phyloP scores from a whole-genome alignment of 2,113 vertebrate genomes.

The Andinoacara biseriatus region DNA sequence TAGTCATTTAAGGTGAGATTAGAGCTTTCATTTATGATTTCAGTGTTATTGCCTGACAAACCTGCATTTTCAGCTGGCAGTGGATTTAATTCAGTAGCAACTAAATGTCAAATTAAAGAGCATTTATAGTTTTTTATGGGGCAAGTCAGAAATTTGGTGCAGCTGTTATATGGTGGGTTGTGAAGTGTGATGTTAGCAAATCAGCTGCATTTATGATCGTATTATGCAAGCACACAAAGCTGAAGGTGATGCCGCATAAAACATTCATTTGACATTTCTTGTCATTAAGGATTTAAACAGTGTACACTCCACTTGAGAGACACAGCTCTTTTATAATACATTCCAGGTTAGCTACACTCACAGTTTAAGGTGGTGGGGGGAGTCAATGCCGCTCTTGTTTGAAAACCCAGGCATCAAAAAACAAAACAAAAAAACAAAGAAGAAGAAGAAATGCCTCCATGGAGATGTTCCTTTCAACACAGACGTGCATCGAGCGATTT shows the following conservation, averaged over 20 bases:
- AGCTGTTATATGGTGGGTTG: not conserved
- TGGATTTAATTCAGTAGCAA: not conserved
- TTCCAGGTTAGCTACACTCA: not conserved
- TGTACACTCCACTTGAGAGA: slow-evolving; percentile 18
- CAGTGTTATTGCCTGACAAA: not conserved
- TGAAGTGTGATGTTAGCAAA: not conserved
- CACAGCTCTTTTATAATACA: slow-evolving; percentile 40
- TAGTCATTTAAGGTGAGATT: not conserved
- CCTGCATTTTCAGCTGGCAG: not conserved
- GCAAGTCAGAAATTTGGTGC: not conserved
- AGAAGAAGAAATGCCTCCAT: not conserved
- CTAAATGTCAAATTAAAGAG: not conserved
- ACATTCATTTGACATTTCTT: slow-evolving; percentile 46
- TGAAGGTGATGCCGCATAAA: slow-evolving; percentile 30
- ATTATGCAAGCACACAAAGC: slow-evolving; percentile 41
- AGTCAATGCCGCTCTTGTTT: slow-evolving; percentile 46
- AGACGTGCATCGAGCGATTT: slow-evolving; percentile 28
- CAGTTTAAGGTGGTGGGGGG: not conserved
- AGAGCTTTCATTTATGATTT: not conserved
- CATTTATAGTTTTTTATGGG: not conserved
- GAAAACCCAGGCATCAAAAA: slow-evolving; percentile 20
- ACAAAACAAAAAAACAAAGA: not conserved
- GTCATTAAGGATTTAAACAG: slow-evolving; percentile 59
- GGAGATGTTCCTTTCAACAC: slow-evolving; percentile 23
- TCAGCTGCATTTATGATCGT: not conserved